Evolutionary conservation across 2,797 vertebrate genomes (phyloP).

Genomic region (Onychomys torridus): DNA sequence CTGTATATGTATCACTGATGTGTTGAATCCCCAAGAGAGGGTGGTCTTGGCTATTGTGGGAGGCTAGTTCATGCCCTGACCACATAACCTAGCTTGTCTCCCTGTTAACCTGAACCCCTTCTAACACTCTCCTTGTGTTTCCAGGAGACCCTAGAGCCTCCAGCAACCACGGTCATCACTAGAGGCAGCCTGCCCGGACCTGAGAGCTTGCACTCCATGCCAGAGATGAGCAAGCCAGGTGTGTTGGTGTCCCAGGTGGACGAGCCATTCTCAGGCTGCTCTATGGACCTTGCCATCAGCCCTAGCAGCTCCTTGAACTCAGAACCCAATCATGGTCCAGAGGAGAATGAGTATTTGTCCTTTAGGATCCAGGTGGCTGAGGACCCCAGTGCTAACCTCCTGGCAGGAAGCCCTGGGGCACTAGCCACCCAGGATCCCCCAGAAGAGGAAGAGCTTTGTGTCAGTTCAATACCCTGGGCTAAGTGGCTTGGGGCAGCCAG

Average conservation of each 20-base stretch:
- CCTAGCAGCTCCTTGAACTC: background rate
- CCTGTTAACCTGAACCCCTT: background rate
- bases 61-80: background rate
- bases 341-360: constrained; percentile 77
- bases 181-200: background rate
- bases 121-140: constrained; percentile 28
- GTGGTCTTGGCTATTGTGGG: background rate
- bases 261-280: constrained; percentile 29
- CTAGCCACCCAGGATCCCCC: accelerated
- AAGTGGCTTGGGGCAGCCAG: background rate
- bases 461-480: accelerated
- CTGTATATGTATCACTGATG: background rate
- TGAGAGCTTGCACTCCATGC: background rate
- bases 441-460: accelerated
- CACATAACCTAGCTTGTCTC: background rate
- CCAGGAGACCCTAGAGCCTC: constrained; percentile 52
- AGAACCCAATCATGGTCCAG: background rate
- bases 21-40: background rate
- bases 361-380: constrained; percentile 28
- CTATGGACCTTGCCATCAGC: constrained; percentile 75
- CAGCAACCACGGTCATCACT: background rate
- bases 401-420: background rate
- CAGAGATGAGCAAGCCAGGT: constrained; percentile 69
- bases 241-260: constrained; percentile 9
- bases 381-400: background rate